Evolutionary conservation across 2,797 vertebrate genomes (phyloP).

Genomic region (Urophycis tenuis): DNA sequence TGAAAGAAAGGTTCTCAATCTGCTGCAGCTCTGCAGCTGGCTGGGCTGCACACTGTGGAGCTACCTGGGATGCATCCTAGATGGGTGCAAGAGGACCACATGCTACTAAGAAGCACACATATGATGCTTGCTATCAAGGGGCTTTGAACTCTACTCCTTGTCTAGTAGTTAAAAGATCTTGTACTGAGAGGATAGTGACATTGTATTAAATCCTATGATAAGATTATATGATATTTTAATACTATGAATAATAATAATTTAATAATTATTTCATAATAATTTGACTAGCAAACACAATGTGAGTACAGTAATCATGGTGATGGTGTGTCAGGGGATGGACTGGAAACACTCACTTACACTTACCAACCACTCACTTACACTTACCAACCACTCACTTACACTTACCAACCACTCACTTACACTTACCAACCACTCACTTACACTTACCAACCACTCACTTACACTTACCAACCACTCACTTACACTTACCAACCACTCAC

Average conservation of each 20-base stretch:
- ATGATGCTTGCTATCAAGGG: no score
- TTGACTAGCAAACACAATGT: background rate
- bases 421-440: no score
- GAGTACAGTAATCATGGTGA: background rate
- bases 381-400: conserved; percentile 12
- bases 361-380: background rate
- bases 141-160: background rate
- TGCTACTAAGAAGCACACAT: no score
- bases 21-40: background rate
- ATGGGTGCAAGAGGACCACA: background rate
- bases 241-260: no score
- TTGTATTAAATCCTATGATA: background rate
- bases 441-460: no score
- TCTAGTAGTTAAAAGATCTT: background rate
- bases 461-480: no score
- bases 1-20: no score
- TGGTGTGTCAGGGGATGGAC: background rate
- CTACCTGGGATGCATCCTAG: background rate
- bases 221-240: background rate
- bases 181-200: background rate
- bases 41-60: background rate
- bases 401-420: conserved; percentile 24
- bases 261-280: no score
- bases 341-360: conserved; percentile 8
- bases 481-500: no score